Base-by-base conservation (phyloP, 2,888 invertebrate genomes). In the Unio delphinus region DNA sequence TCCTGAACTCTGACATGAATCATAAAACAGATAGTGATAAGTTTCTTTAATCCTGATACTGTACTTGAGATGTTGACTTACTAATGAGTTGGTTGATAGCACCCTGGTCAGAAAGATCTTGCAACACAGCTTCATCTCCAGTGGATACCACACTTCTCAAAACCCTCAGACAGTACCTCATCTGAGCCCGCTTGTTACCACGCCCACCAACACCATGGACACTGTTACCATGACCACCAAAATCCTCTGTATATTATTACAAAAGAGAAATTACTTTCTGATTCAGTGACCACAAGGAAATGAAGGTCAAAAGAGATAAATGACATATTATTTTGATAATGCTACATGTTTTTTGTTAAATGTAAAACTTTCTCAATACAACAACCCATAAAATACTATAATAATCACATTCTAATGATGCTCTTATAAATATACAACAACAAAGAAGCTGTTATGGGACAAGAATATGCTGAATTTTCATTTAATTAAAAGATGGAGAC, bases 161-260 rank as follows among this genome's bases (percentile, higher is more conserved):
- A 64, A 90, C 78, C 11, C 89, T 83, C 63, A 90, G 76, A 75
- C 89, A 88, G 70, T 86, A 84, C 28, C 88, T 76, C 88, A 89
- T 87, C 82, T 90, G 90, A 30, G 90, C 88, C 64, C 85, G 76
- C 79, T 90, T 90, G 81, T 84, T 89, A 56, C 88, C 89, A 63
- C 89, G 87, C 6, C 90, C 89, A 75, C 89, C 89, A 61, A 78
- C 81, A 20, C 89, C 89, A 83, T 89, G 87, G 81, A 88, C 87
- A 80, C 89, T 89, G 85, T 90, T 90, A 55, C 90, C 90, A 77
- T 88, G 86, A 23, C 90, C 90, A 74, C 83, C 83, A 82, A 85
- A 90, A 45, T 86, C 83, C 73, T 87, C 90, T 88, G 78, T 3
- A 73, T 64, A 68, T 55, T 23, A 15, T 23, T 4, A 69, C n/a